Evolutionary conservation across 2,797 vertebrate genomes (phyloP), one percentile per base, ranked within the genome.

Genomic region (Meriones psammophilus): DNA sequence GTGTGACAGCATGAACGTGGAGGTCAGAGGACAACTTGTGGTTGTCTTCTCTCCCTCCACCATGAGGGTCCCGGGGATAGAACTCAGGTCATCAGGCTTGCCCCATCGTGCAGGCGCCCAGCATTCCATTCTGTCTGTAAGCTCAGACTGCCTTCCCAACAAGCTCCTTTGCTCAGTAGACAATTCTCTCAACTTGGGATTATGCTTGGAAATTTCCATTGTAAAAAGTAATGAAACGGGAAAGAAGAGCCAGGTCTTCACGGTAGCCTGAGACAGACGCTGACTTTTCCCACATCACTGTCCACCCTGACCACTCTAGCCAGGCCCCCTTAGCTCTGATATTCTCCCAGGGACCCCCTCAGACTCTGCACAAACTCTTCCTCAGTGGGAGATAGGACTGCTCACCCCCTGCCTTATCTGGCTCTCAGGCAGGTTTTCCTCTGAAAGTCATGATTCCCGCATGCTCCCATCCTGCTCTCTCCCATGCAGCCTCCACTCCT

Each of bases 191-290:
- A 76, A 36, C 13, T 66, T 89, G 50, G 54, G n/a, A 78, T 66
- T 77, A 66, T 56, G 28, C 46, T 89, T 88, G 33, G 85, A 5
- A 39, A 64, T 92, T 89, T 81, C 54, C 60, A 58, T 68, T 87
- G 79, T 26, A 62, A 84, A 84, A 64, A 78, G n/a, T 50, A 71
- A 91, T 64, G 36, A 95, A 77, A 69, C 33, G 79, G 88, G 66
- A 36, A 18, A 91, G 69, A 50, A 20, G 33, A 66, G 50, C 3
- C 89, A 62, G 39, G 66, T 54, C 62, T 56, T 85, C 64, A 15
- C 5, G 33, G 26, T 3, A 58, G 33, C 26, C 60, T 83, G 81
- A 14, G 28, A 5, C 17, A 54, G 18, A 22, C 33, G 54, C 46
- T 66, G 33, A 88, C 54, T 73, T 68, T 50, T n/a, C 58, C 50